Conservation (phyloP, 2,113 vertebrate species). For the Hemibagrus wyckioides region DNA sequence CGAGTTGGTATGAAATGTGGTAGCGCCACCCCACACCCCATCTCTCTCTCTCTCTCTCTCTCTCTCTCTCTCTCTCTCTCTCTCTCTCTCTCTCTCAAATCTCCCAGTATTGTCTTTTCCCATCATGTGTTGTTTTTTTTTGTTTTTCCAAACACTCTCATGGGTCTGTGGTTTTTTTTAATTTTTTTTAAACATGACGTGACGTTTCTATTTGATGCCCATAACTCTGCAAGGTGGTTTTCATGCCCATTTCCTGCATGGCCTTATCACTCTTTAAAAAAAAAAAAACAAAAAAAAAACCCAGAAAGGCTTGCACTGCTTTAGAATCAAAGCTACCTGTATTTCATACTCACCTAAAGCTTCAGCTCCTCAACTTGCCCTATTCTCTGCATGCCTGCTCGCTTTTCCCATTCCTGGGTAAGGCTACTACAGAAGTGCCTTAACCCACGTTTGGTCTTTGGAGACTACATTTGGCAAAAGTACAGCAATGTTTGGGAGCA, state of each 20-base stretch:
- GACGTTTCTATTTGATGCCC: constrained; percentile 58
- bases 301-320: constrained; percentile 70
- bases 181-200: constrained; percentile 48
- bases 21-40: constrained; percentile 56
- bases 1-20: constrained; percentile 89
- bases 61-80: constrained; percentile 44
- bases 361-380: constrained; percentile 73
- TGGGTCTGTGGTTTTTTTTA: constrained; percentile 56
- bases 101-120: constrained; percentile 48
- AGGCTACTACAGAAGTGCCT: constrained; percentile 65
- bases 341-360: constrained; percentile 83
- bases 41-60: constrained; percentile 40
- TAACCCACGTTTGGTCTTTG: constrained; percentile 87
- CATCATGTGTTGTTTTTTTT: constrained; percentile 45
- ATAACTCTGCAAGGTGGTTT: constrained; percentile 67
- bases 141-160: constrained; percentile 39
- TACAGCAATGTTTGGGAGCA: constrained; percentile 52
- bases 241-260: constrained; percentile 79
- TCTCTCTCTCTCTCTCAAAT: constrained; percentile 44
- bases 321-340: constrained; percentile 74
- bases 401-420: constrained; percentile 59
- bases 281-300: not conserved
- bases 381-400: constrained; percentile 78
- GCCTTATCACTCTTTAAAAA: not conserved
- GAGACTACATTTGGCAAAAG: constrained; percentile 89